Base-by-base conservation (phyloP, 2,113 vertebrate genomes). In the Ramphastos sulfuratus region DNA sequence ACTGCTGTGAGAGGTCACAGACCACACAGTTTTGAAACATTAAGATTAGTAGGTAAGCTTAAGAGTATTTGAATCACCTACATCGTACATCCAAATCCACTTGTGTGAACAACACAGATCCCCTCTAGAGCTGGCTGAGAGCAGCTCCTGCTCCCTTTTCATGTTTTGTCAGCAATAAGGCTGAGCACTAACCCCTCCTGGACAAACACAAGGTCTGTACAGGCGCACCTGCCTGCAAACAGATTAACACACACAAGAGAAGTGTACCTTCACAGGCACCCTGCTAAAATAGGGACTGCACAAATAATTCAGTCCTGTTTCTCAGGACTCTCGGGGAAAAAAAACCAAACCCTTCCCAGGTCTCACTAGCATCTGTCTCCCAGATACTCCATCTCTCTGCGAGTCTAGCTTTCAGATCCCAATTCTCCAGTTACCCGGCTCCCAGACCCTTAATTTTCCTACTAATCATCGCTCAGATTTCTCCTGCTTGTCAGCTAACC, bases 61-160 rank as follows among this genome's bases (percentile, higher is more conserved):
- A 48, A 15, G 10, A n/a, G 6, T 76, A 80, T 23, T 55, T 74
- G 17, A 27, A 50, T 23, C 4, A 7, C 6, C 8, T 31, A 15
- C 12, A 54, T 12, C 21, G 42, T 4, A 13, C 3, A 87, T 15
- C 2, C 13, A 88, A 71, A 58, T 33, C 8, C 4, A 72, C 7
- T 11, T 10, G 17, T 30, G 6, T 56, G 27, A 35, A 73, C 0
- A 3, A 35, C 1, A 2, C 10, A 46, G 9, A 14, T 44, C 4
- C 1, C 4, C 5, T 52, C 17, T 1, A 0, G 9, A 25, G 24
- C 1, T 58, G 50, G 28, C 52, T 52, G 28, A 64, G 30, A 82
- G 7, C 27, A 56, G 8, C 15, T 82, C 27, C 31, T 6, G 16
- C 30, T 5, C 10, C 10, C 4, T 70, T 63, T 91, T 30, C n/a